phyloP scores from a whole-genome alignment of 2,113 vertebrate genomes.

The Dicentrarchus labrax region DNA sequence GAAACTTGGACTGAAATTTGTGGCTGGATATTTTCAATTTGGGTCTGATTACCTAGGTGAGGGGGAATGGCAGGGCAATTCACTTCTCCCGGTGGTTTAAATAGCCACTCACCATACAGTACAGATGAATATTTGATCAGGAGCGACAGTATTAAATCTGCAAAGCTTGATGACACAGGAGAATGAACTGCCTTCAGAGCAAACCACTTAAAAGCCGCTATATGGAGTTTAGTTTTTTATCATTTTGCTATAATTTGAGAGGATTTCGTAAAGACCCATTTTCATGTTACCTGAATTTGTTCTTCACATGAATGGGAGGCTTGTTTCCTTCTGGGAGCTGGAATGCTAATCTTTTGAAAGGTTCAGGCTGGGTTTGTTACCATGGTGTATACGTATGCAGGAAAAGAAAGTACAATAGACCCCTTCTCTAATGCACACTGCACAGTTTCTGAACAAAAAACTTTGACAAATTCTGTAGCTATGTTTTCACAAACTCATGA shows the following conservation, averaged over 20 bases:
- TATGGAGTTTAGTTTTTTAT: background rate
- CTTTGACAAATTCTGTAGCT: background rate
- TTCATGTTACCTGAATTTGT: slow-evolving; percentile 9
- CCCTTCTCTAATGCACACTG: background rate
- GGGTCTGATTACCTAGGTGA: slow-evolving; percentile 74
- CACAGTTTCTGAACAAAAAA: background rate
- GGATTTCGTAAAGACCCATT: slow-evolving; percentile 4
- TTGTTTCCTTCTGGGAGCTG: background rate
- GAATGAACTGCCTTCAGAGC: slow-evolving; percentile 9
- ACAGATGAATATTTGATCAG: slow-evolving; percentile 72
- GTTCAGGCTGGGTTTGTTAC: too few relatives aligned
- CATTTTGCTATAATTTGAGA: slow-evolving; percentile 1
- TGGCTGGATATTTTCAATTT: slow-evolving; percentile 81
- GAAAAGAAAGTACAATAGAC: background rate
- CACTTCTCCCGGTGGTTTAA: slow-evolving; percentile 66
- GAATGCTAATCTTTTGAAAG: background rate
- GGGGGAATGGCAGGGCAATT: slow-evolving; percentile 67
- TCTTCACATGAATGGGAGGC: background rate
- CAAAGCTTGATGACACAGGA: slow-evolving; percentile 43
- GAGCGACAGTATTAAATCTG: slow-evolving; percentile 65
- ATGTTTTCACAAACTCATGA: background rate
- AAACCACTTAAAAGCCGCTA: slow-evolving; percentile 15
- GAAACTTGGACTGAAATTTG: slow-evolving; percentile 67
- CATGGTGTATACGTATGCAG: background rate
- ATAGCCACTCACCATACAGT: slow-evolving; percentile 62